phyloP scores from a whole-genome alignment of 2,888 invertebrate species.

The Melanostoma scalare region DNA sequence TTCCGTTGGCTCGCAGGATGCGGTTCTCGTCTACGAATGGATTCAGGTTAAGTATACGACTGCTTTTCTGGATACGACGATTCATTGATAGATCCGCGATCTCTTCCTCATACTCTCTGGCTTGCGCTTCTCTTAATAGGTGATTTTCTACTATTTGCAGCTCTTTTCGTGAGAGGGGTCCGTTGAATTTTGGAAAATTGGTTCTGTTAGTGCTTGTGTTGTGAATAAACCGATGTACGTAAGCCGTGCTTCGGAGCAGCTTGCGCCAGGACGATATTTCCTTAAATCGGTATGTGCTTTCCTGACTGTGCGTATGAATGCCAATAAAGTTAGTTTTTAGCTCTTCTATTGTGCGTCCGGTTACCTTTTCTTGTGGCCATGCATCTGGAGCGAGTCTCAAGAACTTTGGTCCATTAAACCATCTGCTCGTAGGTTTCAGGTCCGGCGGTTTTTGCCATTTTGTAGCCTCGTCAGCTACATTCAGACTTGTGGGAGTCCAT shows the following conservation, averaged over 20 bases:
- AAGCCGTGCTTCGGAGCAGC: background rate
- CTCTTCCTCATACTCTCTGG: background rate
- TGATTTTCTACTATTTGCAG: background rate
- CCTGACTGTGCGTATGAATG: background rate
- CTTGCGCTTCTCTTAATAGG: background rate
- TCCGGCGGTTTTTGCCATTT: background rate
- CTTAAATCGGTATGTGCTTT: background rate
- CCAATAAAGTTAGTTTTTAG: background rate
- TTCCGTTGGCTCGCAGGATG: slow-evolving; percentile 6
- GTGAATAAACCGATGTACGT: background rate
- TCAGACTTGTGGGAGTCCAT: slow-evolving; percentile 10
- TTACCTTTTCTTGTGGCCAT: background rate
- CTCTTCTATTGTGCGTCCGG: background rate
- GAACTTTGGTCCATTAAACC: slow-evolving; percentile 23
- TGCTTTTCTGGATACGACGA: background rate
- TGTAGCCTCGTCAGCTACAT: slow-evolving; percentile 12
- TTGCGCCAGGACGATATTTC: background rate
- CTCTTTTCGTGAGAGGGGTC: background rate
- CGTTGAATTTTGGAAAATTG: background rate
- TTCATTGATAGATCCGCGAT: background rate
- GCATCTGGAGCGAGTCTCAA: background rate
- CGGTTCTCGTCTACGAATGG: background rate
- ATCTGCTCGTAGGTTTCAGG: background rate
- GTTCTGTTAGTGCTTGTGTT: background rate
- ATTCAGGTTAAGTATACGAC: background rate